A percentile compares a stretch with the other conserved stretches of the same genome.
Evolutionary conservation across 1,140 invertebrate species (phyloP).

Genomic region (Globodera rostochiensis): DNA sequence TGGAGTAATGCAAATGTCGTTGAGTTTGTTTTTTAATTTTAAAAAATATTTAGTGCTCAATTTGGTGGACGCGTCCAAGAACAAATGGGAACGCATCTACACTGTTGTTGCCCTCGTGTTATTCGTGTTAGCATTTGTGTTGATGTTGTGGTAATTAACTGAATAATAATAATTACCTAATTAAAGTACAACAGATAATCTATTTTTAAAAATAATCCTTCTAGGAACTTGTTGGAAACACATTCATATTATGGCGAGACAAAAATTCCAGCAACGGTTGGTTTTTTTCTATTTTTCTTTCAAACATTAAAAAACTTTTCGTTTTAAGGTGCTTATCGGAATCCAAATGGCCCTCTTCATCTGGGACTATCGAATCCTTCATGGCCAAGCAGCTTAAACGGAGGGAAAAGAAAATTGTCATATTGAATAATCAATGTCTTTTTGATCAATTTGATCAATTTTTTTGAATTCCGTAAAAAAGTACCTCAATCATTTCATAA

Average conservation of each 20-base stretch:
- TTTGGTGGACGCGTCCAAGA: slow-evolving; percentile 53
- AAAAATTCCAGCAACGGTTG: background rate
- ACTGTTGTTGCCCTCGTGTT: slow-evolving; percentile 54
- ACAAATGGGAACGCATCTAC: slow-evolving; percentile 59
- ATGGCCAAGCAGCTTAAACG: slow-evolving; percentile 11
- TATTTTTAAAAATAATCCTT: too few species aligned
- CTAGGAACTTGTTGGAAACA: background rate
- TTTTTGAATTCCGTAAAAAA: too few species aligned
- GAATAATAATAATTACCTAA: background rate
- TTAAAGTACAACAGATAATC: background rate
- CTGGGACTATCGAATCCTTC: slow-evolving; percentile 33
- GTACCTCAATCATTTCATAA: too few species aligned
- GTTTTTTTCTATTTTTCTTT: background rate
- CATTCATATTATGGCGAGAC: background rate
- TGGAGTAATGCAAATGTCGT: too few species aligned
- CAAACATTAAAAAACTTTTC: background rate
- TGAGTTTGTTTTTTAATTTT: too few species aligned
- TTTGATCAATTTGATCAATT: too few species aligned
- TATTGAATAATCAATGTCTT: too few species aligned
- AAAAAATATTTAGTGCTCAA: slow-evolving; percentile 48
- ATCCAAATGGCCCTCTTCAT: slow-evolving; percentile 31
- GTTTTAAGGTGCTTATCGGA: slow-evolving; percentile 15
- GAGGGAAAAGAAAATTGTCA: background rate
- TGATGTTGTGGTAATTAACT: slow-evolving; percentile 29
- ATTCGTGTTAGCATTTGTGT: slow-evolving; percentile 57